Evolutionary conservation across 1,140 invertebrate species (phyloP).

Genomic region (Halotydeus destructor): DNA sequence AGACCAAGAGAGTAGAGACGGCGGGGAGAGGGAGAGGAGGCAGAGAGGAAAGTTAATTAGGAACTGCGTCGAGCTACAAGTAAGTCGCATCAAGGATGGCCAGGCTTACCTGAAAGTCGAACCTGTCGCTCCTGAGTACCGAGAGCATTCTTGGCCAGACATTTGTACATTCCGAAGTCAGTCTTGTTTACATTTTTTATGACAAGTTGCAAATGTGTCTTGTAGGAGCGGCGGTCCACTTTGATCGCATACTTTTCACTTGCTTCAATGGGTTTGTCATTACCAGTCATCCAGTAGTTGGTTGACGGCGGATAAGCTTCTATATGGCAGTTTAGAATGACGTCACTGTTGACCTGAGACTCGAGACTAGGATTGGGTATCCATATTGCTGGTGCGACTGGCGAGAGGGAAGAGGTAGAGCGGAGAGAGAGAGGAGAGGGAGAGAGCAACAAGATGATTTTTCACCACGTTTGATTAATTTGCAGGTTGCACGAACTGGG

Average conservation of each 20-base stretch:
- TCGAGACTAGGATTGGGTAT: conserved; percentile 70
- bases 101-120: too few relatives aligned
- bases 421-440: too few relatives aligned
- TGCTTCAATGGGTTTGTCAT: conserved; percentile 26
- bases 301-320: conserved; percentile 70
- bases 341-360: conserved; percentile 56
- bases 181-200: conserved; percentile 40
- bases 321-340: conserved; percentile 65
- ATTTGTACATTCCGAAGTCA: conserved; percentile 68
- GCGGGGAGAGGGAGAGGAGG: too few relatives aligned
- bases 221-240: neutral
- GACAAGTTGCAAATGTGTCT: neutral
- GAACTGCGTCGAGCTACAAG: too few relatives aligned
- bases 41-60: too few relatives aligned
- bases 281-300: conserved; percentile 64
- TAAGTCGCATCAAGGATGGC: too few relatives aligned
- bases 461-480: too few relatives aligned
- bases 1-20: too few relatives aligned
- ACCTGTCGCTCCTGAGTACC: conserved; percentile 48
- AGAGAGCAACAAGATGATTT: too few relatives aligned
- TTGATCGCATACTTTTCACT: neutral
- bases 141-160: conserved; percentile 53
- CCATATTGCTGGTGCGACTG: conserved; percentile 68
- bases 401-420: conserved; percentile 17
- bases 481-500: too few relatives aligned